Evolutionary conservation across 2,113 vertebrate species (phyloP).

Genomic region (Scomber scombrus): DNA sequence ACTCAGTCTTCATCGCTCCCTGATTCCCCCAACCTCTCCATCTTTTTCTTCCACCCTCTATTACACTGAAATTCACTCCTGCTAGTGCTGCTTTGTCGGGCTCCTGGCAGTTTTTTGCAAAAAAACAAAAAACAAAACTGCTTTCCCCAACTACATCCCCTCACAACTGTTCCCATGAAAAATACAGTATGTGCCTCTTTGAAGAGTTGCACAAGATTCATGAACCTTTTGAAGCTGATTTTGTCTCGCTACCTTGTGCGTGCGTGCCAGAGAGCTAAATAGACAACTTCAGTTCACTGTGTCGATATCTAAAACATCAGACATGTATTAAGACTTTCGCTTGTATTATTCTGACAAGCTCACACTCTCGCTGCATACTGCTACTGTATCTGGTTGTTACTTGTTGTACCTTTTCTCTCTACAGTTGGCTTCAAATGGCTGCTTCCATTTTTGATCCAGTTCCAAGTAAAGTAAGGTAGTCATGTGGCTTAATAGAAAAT

Average conservation of each 20-base stretch:
- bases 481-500: background rate
- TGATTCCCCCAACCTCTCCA: too few species aligned
- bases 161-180: slow-evolving; percentile 41
- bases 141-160: slow-evolving; percentile 13
- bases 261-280: background rate
- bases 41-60: slow-evolving; percentile 22
- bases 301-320: background rate
- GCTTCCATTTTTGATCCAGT: background rate
- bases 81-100: slow-evolving; percentile 30
- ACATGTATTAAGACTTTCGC: background rate
- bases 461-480: background rate
- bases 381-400: background rate
- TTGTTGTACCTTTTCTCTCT: background rate
- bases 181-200: slow-evolving; percentile 37
- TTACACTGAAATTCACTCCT: slow-evolving; percentile 25
- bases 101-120: slow-evolving; percentile 31
- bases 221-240: slow-evolving; percentile 32
- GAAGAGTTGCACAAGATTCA: slow-evolving; percentile 30
- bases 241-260: slow-evolving; percentile 5
- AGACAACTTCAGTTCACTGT: background rate
- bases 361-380: background rate
- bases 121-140: slow-evolving; percentile 43
- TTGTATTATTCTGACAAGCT: slow-evolving; percentile 7
- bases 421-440: background rate
- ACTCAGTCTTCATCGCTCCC: slow-evolving; percentile 21